These are phyloP conservation scores for Cettia cetti DNA, from an alignment of 2,113 vertebrate species.

Conservation along the genomic window DNA sequence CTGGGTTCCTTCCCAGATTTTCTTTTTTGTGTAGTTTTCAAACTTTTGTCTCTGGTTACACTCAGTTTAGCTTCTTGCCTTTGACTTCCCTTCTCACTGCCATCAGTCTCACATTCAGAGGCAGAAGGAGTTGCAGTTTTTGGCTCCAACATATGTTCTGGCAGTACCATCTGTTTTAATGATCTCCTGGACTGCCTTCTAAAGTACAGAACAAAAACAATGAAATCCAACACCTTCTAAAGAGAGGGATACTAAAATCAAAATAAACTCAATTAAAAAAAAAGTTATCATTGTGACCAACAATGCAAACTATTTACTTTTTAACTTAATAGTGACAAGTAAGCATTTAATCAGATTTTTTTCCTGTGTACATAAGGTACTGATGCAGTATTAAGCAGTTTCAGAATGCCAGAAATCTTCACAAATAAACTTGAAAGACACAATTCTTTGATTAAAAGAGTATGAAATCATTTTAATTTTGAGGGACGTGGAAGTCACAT, in stretches of 20 bases:
- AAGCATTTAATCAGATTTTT: background rate
- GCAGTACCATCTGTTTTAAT: background rate
- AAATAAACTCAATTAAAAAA: background rate
- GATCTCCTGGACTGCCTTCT: constrained; percentile 28
- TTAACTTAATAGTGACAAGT: background rate
- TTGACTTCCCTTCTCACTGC: constrained; percentile 24
- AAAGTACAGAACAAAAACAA: constrained; percentile 30
- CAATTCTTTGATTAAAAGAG: background rate
- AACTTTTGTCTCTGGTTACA: constrained; percentile 48
- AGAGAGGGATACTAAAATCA: background rate
- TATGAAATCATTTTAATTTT: background rate
- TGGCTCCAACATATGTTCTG: constrained; percentile 62
- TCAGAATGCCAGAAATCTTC: background rate
- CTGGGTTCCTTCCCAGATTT: constrained; percentile 57
- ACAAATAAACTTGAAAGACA: background rate
- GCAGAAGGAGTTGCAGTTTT: background rate
- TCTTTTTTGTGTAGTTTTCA: constrained; percentile 51
- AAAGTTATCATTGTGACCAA: background rate
- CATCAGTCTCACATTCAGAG: constrained; percentile 43
- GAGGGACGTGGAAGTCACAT: background rate
- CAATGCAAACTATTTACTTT: background rate
- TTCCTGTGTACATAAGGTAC: background rate
- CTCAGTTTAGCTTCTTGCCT: constrained; percentile 59
- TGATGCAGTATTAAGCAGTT: background rate
- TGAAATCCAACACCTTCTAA: background rate